Evolutionary conservation across 37 sponge, comb jelly and placozoan species (phyloP).

Genomic region (Geodia barretti): DNA sequence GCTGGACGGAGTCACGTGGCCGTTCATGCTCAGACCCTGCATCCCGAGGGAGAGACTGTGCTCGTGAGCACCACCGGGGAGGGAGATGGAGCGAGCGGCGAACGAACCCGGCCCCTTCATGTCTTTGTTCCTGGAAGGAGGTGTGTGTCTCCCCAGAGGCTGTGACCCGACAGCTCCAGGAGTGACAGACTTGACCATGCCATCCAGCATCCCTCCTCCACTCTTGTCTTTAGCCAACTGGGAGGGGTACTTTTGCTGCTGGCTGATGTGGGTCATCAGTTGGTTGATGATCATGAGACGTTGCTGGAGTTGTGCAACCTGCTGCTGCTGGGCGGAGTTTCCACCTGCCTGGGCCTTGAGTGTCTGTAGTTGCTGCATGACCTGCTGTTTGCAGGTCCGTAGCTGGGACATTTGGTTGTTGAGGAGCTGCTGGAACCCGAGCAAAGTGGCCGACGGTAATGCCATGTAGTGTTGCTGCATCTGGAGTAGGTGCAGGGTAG

Average conservation of each 20-base stretch:
- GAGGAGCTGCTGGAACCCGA: constrained; percentile 36
- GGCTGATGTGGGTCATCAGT: constrained; percentile 26
- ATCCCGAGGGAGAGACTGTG: constrained; percentile 2
- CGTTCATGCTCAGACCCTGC: constrained; percentile 18
- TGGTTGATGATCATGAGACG: constrained; percentile 29
- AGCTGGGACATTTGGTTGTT: constrained; percentile 36
- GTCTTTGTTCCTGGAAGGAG: constrained; percentile 1
- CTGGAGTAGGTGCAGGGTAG: constrained; percentile 5
- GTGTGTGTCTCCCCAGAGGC: neutral
- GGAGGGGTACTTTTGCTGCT: constrained; percentile 12
- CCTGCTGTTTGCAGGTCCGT: constrained; percentile 26
- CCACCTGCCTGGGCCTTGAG: constrained; percentile 2
- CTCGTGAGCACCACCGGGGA: neutral
- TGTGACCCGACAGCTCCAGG: constrained; percentile 3
- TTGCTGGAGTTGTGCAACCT: constrained; percentile 4
- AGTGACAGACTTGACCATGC: neutral
- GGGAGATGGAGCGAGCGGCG: neutral
- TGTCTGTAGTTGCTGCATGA: constrained; percentile 35
- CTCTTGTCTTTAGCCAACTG: constrained; percentile 4
- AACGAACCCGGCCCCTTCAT: neutral
- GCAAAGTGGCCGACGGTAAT: neutral
- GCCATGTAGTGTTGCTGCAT: neutral
- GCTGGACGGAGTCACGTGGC: neutral
- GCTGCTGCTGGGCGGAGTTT: constrained; percentile 8
- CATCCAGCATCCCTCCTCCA: constrained; percentile 1